Percentiles rank a stretch among this genome's conserved stretches.
These are phyloP conservation scores for Drosophila baimaii DNA, from an alignment of 1,140 invertebrate species.

Conservation along the genomic window DNA sequence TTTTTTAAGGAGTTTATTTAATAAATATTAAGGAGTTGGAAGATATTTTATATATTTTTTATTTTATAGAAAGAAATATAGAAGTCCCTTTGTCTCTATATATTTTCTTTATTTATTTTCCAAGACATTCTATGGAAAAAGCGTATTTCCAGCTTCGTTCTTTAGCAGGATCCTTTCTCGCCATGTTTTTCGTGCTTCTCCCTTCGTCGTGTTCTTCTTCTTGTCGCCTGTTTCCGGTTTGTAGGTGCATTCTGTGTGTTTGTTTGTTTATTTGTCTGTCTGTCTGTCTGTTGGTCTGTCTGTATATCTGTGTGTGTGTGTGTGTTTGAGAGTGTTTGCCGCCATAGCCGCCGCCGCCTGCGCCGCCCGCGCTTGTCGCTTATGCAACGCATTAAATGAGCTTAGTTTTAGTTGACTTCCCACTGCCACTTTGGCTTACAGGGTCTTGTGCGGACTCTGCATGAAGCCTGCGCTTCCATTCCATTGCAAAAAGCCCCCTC, in stretches of 20 bases:
- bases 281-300: not conserved
- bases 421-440: constrained; percentile 79
- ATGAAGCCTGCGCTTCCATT: constrained; percentile 6
- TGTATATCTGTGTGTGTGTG: constrained; percentile 6
- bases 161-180: not conserved
- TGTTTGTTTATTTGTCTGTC: constrained; percentile 4
- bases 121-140: not conserved
- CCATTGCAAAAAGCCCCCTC: not conserved
- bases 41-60: not conserved
- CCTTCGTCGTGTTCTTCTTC: constrained; percentile 14
- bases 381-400: constrained; percentile 78
- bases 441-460: constrained; percentile 21
- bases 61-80: not conserved
- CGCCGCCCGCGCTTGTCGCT: constrained; percentile 51
- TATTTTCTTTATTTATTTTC: not conserved
- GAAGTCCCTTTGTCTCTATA: not conserved
- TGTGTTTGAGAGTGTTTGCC: constrained; percentile 24
- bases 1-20: too few species aligned
- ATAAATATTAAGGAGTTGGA: not conserved
- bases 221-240: constrained; percentile 57
- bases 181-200: constrained; percentile 5
- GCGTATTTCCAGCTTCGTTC: not conserved
- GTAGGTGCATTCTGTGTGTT: constrained; percentile 34
- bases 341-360: constrained; percentile 21
- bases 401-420: constrained; percentile 81